Evolutionary conservation across 2,888 invertebrate species (phyloP).

Genomic region (Euzophera pinguis): DNA sequence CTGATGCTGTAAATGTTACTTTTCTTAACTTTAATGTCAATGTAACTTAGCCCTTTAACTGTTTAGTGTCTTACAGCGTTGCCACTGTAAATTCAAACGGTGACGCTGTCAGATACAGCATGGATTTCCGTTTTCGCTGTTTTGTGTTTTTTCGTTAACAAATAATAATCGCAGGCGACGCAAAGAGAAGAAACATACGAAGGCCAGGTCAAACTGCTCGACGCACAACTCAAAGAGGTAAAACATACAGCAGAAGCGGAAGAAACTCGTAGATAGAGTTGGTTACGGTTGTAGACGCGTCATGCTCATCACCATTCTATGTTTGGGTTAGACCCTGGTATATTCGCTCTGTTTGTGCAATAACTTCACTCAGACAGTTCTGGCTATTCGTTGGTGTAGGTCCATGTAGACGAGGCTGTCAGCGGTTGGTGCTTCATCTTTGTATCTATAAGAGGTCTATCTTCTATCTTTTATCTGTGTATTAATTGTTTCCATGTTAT

Average conservation of each 20-base stretch:
- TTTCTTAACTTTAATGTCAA: conserved; percentile 37
- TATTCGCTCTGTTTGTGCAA: conserved; percentile 16
- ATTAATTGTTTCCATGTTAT: conserved; percentile 52
- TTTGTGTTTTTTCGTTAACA: conserved; percentile 68
- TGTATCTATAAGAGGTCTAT: conserved; percentile 59
- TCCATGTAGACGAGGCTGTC: conserved; percentile 52
- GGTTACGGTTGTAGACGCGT: conserved; percentile 68
- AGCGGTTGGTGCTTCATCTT: conserved; percentile 78
- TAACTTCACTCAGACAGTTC: conserved; percentile 22
- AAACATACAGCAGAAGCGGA: conserved; percentile 51
- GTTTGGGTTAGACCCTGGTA: conserved; percentile 42
- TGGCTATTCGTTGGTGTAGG: conserved; percentile 64
- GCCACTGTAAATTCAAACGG: conserved; percentile 26
- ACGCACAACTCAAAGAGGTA: conserved; percentile 96
- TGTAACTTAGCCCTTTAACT: conserved; percentile 36
- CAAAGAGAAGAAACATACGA: conserved; percentile 97
- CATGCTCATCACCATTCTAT: conserved; percentile 63
- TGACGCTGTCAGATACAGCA: conserved; percentile 49
- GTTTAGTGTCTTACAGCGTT: conserved; percentile 43
- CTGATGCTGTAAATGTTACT: conserved; percentile 40
- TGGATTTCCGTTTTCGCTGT: conserved; percentile 62
- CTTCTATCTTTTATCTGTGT: conserved; percentile 56
- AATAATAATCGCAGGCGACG: conserved; percentile 87
- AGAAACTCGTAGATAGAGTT: conserved; percentile 53
- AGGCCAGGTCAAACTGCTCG: conserved; percentile 93